Evolutionary conservation across 2,888 invertebrate species (phyloP), one percentile per base, ranked within the genome.

Genomic region (Trisateles emortualis): DNA sequence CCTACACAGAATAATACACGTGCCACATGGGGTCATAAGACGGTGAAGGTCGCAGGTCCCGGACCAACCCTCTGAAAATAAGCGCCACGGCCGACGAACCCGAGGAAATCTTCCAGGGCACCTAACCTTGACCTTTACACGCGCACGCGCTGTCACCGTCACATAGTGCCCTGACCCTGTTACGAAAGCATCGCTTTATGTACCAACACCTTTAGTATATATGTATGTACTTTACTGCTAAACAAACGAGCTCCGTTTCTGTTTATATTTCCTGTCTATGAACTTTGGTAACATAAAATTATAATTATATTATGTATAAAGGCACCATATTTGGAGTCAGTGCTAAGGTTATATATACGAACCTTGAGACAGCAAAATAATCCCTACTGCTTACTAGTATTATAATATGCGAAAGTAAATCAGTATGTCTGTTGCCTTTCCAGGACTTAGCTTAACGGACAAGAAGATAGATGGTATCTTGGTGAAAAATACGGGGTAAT

Each of bases 81-180:
- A 84, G 84, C 80, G 76, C 78, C 68, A 64, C 78, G 90, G 88
- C 79, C 88, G 75, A 79, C 83, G 87, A 91, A 87, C 91, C 84
- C 84, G 75, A 84, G 86, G 83, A 90, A 91, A 92, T 90, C 88
- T 92, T 92, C 90, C 91, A 90, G 88, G 90, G 90, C 76, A 78
- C 66, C 84, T 82, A 84, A 87, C 92, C 92, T 88, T 92, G 90
- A 91, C 85, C 91, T 90, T 89, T 87, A 79, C 68, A 77, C 91
- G 92, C 92, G 92, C 92, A 91, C 77, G 92, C 92, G 92, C 91
- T 66, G 72, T 86, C 59, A 79, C 73, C 71, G 75, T 87, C 74
- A 84, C 86, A 84, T 80, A 87, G 87, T 89, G 85, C 88, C 87
- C 86, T 92, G 90, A 90, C 91, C 90, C 87, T 85, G 84, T 86